A percentile compares a stretch with the other conserved stretches of the same genome.
phyloP scores from a whole-genome alignment of 2,888 invertebrate species.

The Julus scandinavius region DNA sequence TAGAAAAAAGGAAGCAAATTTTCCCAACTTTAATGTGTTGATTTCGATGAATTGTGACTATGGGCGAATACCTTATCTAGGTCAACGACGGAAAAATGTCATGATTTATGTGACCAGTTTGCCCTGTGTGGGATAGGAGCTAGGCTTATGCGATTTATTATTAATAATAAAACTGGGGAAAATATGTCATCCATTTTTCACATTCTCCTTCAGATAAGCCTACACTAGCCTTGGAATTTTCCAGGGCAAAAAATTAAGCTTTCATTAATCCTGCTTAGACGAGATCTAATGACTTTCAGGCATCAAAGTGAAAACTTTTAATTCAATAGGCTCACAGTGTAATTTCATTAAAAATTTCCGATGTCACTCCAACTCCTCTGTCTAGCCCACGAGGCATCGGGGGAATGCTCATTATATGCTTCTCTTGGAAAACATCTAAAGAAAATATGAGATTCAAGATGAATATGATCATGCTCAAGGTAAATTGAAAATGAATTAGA shows the following conservation, averaged over 20 bases:
- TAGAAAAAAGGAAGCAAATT: constrained; percentile 1
- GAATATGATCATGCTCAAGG: not conserved
- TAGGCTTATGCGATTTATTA: not conserved
- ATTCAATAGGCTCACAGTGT: not conserved
- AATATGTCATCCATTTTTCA: constrained; percentile 2
- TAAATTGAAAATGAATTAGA: not conserved
- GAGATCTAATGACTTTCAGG: not conserved
- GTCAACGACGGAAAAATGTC: not conserved
- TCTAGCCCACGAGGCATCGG: not conserved
- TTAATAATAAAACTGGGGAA: not conserved
- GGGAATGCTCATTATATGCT: not conserved
- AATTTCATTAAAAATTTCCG: constrained; percentile 27
- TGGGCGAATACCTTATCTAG: not conserved
- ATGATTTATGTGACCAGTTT: not conserved
- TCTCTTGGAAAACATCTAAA: not conserved
- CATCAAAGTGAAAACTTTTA: constrained; percentile 27
- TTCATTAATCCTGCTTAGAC: not conserved
- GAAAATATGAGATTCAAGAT: not conserved
- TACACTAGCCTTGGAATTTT: not conserved
- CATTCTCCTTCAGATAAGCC: not conserved
- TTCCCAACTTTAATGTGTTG: not conserved
- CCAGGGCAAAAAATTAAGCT: not conserved
- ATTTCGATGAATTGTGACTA: not conserved
- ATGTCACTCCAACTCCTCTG: constrained; percentile 6
- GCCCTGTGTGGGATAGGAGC: not conserved